Percentiles rank a stretch among this genome's conserved stretches.
phyloP scores from a whole-genome alignment of 1,140 invertebrate genomes.

The Hestina assimilis region DNA sequence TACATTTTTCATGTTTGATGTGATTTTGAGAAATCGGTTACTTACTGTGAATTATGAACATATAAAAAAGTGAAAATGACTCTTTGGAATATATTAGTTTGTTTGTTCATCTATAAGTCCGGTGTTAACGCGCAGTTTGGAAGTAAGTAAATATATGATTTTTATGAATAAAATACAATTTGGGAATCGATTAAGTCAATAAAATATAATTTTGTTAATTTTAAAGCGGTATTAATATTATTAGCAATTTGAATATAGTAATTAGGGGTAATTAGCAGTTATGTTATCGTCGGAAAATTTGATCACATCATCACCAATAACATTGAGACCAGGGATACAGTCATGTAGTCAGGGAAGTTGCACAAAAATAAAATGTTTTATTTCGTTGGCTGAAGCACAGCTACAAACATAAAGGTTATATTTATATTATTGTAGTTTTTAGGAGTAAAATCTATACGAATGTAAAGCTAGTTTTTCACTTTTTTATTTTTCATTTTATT shows the following conservation, averaged over 20 bases:
- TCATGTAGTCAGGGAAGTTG: no score
- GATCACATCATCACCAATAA: no score
- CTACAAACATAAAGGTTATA: no score
- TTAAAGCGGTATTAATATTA: constrained; percentile 7
- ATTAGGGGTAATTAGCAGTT: no score
- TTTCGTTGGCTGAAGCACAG: no score
- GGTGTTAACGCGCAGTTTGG: constrained; percentile 61
- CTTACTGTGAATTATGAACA: constrained; percentile 16
- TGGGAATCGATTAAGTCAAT: neutral
- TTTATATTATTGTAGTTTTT: no score
- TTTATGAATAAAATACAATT: neutral
- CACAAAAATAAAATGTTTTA: no score
- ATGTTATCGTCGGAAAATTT: no score
- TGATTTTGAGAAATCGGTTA: neutral
- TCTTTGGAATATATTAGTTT: constrained; percentile 34
- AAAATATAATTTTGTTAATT: neutral
- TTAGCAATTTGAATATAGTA: neutral
- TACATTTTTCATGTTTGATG: neutral
- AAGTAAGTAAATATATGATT: constrained; percentile 49
- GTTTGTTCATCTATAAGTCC: constrained; percentile 41
- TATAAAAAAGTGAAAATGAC: constrained; percentile 32
- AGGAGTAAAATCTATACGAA: no score
- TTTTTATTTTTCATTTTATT: no score
- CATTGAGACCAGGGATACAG: no score
- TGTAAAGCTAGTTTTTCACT: no score